These are phyloP conservation scores for Pristionchus fissidentatus DNA, from an alignment of 2,888 invertebrate species.

Conservation along the genomic window DNA sequence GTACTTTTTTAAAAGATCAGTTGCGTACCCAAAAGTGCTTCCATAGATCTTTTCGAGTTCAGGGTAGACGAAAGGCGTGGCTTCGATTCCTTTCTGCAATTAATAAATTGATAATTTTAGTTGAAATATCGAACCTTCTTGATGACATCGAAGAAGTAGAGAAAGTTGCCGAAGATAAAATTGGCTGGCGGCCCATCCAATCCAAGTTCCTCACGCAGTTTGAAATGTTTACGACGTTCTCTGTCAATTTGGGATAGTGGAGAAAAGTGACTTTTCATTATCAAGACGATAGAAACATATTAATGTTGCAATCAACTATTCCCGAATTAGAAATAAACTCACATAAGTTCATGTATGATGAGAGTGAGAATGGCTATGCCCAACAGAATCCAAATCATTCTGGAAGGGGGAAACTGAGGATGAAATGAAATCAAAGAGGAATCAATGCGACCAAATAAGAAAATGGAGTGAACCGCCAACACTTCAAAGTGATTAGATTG, in stretches of 20 bases:
- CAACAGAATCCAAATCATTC: not conserved
- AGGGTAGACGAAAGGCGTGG: not conserved
- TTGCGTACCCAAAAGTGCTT: not conserved
- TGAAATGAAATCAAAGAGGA: not conserved
- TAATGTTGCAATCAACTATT: not conserved
- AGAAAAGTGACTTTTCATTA: not conserved
- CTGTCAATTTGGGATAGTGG: not conserved
- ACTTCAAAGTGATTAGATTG: not conserved
- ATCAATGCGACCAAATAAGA: not conserved
- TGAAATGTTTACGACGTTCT: not conserved
- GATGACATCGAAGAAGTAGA: not conserved
- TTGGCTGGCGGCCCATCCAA: not conserved
- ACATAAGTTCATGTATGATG: not conserved
- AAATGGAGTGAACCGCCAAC: too few species aligned
- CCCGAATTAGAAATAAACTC: too few species aligned
- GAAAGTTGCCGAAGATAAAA: not conserved
- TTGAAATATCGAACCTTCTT: not conserved
- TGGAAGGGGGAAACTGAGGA: not conserved
- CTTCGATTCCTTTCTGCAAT: conserved; percentile 3
- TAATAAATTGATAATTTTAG: not conserved
- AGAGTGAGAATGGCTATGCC: not conserved
- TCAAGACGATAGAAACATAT: not conserved
- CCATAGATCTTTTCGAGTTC: conserved; percentile 3
- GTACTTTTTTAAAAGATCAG: not conserved
- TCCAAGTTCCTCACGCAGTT: conserved; percentile 36